These are phyloP conservation scores for Tenthredo distinguenda DNA, from an alignment of 2,888 invertebrate species.

Conservation along the genomic window DNA sequence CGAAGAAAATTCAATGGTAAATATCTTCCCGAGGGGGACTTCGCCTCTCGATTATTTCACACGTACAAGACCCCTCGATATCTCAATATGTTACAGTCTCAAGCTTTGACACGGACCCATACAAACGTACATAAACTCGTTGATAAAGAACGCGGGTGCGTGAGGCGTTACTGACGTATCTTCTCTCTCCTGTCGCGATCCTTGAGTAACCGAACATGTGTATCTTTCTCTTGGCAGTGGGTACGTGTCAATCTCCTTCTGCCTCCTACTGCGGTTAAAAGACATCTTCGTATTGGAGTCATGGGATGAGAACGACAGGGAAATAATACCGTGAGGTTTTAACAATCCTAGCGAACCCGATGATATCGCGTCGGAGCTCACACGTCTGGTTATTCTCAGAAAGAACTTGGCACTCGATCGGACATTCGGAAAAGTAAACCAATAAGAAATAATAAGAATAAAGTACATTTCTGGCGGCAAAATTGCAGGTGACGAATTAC, in stretches of 20 bases:
- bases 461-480: background rate
- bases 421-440: background rate
- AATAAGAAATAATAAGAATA: background rate
- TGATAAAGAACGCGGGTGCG: constrained; percentile 61
- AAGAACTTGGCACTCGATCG: constrained; percentile 16
- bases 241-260: constrained; percentile 64
- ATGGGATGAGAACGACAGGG: constrained; percentile 20
- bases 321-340: constrained; percentile 33
- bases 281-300: background rate
- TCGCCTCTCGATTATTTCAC: background rate
- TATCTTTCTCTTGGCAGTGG: constrained; percentile 55
- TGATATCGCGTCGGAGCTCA: constrained; percentile 5
- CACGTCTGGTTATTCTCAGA: constrained; percentile 10
- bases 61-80: constrained; percentile 32
- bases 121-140: constrained; percentile 57
- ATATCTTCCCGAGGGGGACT: background rate
- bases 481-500: constrained; percentile 33
- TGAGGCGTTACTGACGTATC: constrained; percentile 60
- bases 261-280: constrained; percentile 53
- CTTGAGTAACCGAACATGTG: constrained; percentile 62
- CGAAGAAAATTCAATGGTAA: background rate
- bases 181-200: constrained; percentile 57
- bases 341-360: constrained; percentile 21
- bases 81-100: constrained; percentile 54
- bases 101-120: constrained; percentile 55